phyloP scores from a whole-genome alignment of 2,888 invertebrate genomes.

The Trichopoda pennipes region DNA sequence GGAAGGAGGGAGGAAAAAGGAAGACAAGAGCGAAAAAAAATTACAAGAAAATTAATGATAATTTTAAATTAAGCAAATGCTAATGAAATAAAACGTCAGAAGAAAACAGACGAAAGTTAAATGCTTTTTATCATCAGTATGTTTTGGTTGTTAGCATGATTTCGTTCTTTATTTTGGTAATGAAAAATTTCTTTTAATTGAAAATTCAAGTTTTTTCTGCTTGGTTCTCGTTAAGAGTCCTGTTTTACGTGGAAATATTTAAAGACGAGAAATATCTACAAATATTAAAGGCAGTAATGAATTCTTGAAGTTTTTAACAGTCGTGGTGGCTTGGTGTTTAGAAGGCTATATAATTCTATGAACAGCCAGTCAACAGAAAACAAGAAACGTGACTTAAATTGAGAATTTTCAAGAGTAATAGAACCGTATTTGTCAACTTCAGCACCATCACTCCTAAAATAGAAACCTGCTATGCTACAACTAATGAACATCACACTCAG shows the following conservation, averaged over 20 bases:
- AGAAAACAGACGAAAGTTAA: constrained; percentile 7
- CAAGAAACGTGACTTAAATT: constrained; percentile 63
- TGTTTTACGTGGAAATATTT: constrained; percentile 41
- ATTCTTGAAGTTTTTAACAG: background rate
- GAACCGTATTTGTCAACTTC: constrained; percentile 49
- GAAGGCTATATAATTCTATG: constrained; percentile 30
- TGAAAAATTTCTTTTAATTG: constrained; percentile 42
- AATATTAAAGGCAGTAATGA: background rate
- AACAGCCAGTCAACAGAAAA: constrained; percentile 39
- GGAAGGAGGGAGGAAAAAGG: too few species aligned
- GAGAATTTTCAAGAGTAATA: constrained; percentile 8
- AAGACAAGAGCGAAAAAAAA: background rate
- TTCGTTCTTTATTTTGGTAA: constrained; percentile 5
- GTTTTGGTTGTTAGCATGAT: constrained; percentile 13
- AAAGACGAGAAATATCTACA: background rate
- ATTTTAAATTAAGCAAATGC: constrained; percentile 63
- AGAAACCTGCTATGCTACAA: constrained; percentile 23
- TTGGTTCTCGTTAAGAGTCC: background rate
- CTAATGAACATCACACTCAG: constrained; percentile 48
- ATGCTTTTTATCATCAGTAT: constrained; percentile 33
- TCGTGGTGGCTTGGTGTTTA: background rate
- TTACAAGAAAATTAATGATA: constrained; percentile 55
- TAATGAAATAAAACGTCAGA: constrained; percentile 48
- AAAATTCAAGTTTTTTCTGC: constrained; percentile 23
- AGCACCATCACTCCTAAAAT: background rate